Evolutionary conservation across 2,888 invertebrate species (phyloP).

Genomic region (Drosophila cognata): DNA sequence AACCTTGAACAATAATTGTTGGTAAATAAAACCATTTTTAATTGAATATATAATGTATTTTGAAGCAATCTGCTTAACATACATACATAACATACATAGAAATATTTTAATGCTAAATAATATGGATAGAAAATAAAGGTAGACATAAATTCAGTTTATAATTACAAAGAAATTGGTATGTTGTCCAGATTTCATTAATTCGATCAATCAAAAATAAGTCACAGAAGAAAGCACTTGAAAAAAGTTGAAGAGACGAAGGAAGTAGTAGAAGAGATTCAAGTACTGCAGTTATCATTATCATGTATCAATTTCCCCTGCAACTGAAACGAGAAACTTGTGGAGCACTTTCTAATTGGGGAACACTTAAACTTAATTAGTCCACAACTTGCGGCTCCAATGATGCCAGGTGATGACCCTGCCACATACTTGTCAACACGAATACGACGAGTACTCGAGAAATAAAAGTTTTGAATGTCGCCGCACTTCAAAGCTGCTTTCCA

Average conservation of each 20-base stretch:
- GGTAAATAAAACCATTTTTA: not conserved
- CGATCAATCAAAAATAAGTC: not conserved
- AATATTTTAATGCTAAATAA: not conserved
- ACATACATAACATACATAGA: not conserved
- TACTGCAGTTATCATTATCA: slow-evolving; percentile 15
- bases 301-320: slow-evolving; percentile 37
- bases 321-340: slow-evolving; percentile 16
- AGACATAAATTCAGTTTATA: not conserved
- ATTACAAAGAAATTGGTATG: not conserved
- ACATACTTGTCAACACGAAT: slow-evolving; percentile 12
- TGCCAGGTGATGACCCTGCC: slow-evolving; percentile 50
- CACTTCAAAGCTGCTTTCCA: slow-evolving; percentile 69
- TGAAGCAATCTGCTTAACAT: not conserved
- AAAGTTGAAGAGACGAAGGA: not conserved
- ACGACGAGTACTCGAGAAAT: slow-evolving; percentile 4
- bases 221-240: not conserved
- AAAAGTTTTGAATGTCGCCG: slow-evolving; percentile 62
- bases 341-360: slow-evolving; percentile 64
- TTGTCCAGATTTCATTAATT: not conserved
- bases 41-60: not conserved
- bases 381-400: slow-evolving; percentile 1
- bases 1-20: not conserved
- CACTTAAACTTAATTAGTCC: slow-evolving; percentile 63
- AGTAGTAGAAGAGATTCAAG: slow-evolving; percentile 2
- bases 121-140: not conserved